Evolutionary conservation across 2,113 vertebrate genomes (phyloP), one percentile per base, ranked within the genome.

Genomic region (Esox niger): DNA sequence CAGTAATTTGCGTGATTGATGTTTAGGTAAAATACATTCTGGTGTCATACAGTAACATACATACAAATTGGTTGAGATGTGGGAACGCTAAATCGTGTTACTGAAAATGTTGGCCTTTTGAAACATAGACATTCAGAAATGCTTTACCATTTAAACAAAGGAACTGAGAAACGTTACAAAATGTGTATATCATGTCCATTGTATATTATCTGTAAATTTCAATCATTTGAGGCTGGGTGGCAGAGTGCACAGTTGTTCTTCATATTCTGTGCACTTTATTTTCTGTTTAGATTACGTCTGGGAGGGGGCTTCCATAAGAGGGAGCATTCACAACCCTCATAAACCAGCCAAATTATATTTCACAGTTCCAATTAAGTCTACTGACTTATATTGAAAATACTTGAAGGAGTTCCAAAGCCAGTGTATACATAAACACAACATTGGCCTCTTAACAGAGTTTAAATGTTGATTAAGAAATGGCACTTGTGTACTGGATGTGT

Each of bases 1-100:
- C 25, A 60, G 75, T 76, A 30, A 49, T 79, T 76, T 74, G 70
- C 52, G 60, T 82, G 82, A 87, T 86, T 84, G 83, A 86, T 63
- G 60, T 29, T 46, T 79, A 61, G 73, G 78, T 60, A 73, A 55
- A 62, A 79, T 68, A 77, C 33, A 60, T 73, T 32, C 68, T 68
- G 73, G 69, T 77, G 69, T 79, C 70, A 23, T 74, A 56, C 30
- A 25, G 25, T 26, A 8, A 52, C 32, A 70, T 55, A 64, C 52
- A 35, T 21, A 61, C 35, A 15, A 20, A 3, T 61, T 61, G 59
- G 23, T 4, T 20, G 31, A 23, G n/a, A 61, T 52, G n/a, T 52
- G n/a, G 11, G n/a, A 52, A 52, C 7, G 15, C 17, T 52, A n/a
- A 10, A 9, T 52, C 7, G 17, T 21, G 47, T 52, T 52, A 23